Evolutionary conservation across 1,140 invertebrate genomes (phyloP), one percentile per base, ranked within the genome.

Genomic region (Drosophila simulans): DNA sequence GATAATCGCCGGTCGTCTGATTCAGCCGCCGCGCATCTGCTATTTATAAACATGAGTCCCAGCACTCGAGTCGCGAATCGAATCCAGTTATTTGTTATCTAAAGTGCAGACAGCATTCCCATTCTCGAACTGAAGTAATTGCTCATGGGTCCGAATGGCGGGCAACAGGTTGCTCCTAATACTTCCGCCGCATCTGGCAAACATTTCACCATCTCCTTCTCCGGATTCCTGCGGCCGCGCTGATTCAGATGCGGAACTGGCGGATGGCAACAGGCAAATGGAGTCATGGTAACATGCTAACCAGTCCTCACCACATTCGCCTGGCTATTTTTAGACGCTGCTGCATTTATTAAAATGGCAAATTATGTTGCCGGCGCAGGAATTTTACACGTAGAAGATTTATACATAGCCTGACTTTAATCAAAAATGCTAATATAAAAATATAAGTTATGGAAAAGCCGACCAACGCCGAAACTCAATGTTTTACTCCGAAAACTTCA

Each of bases 331-430:
- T 83, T 86, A 86, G 83, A 48, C 45, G 12, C 45, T 70, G 62
- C 69, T 86, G 79, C 77, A 77, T 89, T 89, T 89, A 89, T 89
- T 89, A 84, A 89, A 89, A 89, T 83, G 82, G 80, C 80, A 85
- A 81, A 85, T 89, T 88, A 88, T 75, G 52, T 20, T 56, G 59
- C 45, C 52, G 37, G 22, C 2, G 27, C 39, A 22, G 45, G 72
- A 42, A 51, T 46, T 69, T n/a, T 58, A 17, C 35, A 40, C 52
- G 13, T 31, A 12, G 15, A 43, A 39, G 37, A 75, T 35, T 43
- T 20, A 3, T n/a, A n/a, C 12, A 12, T 12, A 13, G 13, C 4
- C 4, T 3, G 13, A 13, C 20, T 0, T 22, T 2, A 22, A 2
- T 22, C 20, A 22, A 22, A 22, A 22, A 11, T 37, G 35, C 13